Evolutionary conservation across 2,888 invertebrate genomes (phyloP).

Genomic region (Amiota communis): DNA sequence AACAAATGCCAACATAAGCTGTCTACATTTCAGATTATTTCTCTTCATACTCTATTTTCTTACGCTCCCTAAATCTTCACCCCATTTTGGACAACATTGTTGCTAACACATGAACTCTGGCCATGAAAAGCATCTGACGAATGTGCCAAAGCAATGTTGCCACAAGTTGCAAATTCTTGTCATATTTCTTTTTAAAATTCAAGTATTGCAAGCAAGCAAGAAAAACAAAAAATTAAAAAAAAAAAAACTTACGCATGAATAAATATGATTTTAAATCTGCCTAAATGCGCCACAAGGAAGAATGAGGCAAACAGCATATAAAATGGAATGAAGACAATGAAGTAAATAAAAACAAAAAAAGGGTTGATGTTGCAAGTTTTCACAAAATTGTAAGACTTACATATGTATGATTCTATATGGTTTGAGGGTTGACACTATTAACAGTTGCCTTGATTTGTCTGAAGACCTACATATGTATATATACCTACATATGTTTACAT

Average conservation of each 20-base stretch:
- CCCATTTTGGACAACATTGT: too few species aligned
- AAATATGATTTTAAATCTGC: conserved; percentile 22
- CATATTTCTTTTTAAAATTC: not conserved
- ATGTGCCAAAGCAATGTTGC: conserved; percentile 25
- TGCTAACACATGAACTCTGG: not conserved
- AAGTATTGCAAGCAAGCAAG: not conserved
- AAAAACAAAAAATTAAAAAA: not conserved
- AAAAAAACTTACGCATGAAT: conserved; percentile 30
- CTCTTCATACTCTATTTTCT: not conserved
- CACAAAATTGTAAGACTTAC: too few species aligned
- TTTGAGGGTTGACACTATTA: too few species aligned
- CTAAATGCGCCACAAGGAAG: not conserved
- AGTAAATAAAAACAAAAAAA: not conserved
- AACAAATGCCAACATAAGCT: not conserved
- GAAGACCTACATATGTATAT: too few species aligned
- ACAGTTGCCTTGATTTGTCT: too few species aligned
- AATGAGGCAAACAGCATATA: not conserved
- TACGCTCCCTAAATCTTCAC: too few species aligned
- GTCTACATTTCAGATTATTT: not conserved
- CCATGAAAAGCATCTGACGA: conserved; percentile 8
- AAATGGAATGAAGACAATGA: not conserved
- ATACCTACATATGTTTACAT: too few species aligned
- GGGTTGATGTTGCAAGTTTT: too few species aligned
- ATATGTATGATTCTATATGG: too few species aligned
- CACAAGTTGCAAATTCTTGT: conserved; percentile 30